These are phyloP conservation scores for Bombus confusus DNA, from an alignment of 1,140 invertebrate genomes.

Conservation along the genomic window DNA sequence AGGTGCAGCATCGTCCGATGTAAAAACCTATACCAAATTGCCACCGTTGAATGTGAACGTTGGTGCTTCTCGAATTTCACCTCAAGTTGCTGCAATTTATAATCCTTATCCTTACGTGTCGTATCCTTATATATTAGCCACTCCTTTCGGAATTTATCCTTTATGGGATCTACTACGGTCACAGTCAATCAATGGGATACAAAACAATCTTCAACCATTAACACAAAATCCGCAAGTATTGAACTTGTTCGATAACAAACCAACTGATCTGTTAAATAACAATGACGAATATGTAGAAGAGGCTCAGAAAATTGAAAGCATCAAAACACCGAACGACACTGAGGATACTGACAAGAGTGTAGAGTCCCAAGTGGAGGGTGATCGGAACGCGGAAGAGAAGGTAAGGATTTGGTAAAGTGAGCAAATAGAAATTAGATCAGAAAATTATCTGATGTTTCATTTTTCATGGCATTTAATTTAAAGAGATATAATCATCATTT, in stretches of 20 bases:
- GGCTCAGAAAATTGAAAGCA: constrained; percentile 33
- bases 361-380: constrained; percentile 18
- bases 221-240: neutral
- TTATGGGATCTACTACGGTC: constrained; percentile 28
- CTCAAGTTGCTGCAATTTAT: constrained; percentile 72
- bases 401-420: constrained; percentile 55
- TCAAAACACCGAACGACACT: neutral
- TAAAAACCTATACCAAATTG: constrained; percentile 38
- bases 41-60: constrained; percentile 38
- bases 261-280: constrained; percentile 19
- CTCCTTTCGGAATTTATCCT: constrained; percentile 29
- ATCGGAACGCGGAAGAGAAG: constrained; percentile 59
- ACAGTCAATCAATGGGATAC: constrained; percentile 34
- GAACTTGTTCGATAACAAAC: constrained; percentile 14
- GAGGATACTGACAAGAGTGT: neutral
- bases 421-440: constrained; percentile 50
- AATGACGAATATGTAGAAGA: constrained; percentile 56
- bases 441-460: constrained; percentile 42
- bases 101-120: constrained; percentile 64
- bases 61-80: constrained; percentile 36
- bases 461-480: constrained; percentile 16
- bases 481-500: neutral
- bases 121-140: constrained; percentile 45
- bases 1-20: constrained; percentile 43
- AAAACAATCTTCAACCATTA: constrained; percentile 30